These are phyloP conservation scores for Tursiops truncatus DNA, from an alignment of 2,113 vertebrate genomes.

Conservation along the genomic window DNA sequence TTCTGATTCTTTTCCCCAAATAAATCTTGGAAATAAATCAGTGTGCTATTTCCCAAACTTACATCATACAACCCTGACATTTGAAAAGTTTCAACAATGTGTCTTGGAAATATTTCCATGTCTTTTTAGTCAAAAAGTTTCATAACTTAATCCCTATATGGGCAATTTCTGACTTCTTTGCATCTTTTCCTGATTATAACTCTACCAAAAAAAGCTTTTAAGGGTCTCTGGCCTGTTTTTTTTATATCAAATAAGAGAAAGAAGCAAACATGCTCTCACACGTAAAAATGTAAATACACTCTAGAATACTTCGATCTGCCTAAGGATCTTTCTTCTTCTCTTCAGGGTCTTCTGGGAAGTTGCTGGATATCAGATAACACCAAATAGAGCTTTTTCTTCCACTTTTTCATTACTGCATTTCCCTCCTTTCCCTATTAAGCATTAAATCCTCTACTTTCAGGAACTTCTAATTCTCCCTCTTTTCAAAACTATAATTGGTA, in stretches of 20 bases:
- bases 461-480: not conserved
- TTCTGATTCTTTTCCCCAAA: slow-evolving; percentile 56
- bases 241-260: not conserved
- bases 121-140: slow-evolving; percentile 57
- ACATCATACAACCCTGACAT: slow-evolving; percentile 59
- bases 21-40: slow-evolving; percentile 64
- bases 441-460: not conserved
- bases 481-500: not conserved
- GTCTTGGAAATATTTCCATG: slow-evolving; percentile 62
- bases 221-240: not conserved
- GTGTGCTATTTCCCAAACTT: slow-evolving; percentile 43
- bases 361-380: not conserved
- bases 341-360: not conserved
- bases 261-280: not conserved
- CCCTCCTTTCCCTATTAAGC: not conserved
- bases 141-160: slow-evolving; percentile 46
- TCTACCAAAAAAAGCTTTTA: not conserved
- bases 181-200: slow-evolving; percentile 38
- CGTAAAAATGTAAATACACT: not conserved
- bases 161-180: slow-evolving; percentile 34
- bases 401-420: not conserved
- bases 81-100: slow-evolving; percentile 68
- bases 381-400: not conserved
- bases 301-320: not conserved
- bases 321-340: not conserved